Base-by-base conservation (phyloP, 2,888 invertebrate species). In the Cantharis nigra region DNA sequence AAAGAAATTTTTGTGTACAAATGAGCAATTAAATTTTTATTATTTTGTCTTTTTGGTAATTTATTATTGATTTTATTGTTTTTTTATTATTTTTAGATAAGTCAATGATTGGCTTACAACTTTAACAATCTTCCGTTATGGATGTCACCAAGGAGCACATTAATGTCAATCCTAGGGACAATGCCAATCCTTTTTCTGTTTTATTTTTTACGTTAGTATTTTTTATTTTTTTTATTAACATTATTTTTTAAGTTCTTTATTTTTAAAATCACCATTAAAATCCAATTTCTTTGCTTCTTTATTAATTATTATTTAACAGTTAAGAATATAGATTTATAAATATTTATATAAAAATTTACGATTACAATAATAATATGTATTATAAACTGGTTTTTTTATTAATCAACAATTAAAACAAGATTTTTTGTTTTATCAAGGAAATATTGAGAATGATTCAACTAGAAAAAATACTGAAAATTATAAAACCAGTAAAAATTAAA, bases 121-220 rank as follows among this genome's bases (percentile, higher is more conserved):
- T 62, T 14, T 72, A 78, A 75, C 64, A 63, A 20, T 70, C 64
- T 72, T 78, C 20, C 72, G 80, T 76, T 63, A 91, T 91, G 91
- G 90, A 91, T 83, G 86, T 87, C 67, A 89, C 89, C 76, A 89
- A 88, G 80, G 90, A 90, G 78, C 85, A 87, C 80, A 81, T 87
- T 79, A 90, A 90, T 82, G 90, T 90, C 13, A 91, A 90, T 85
- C 91, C 91, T 0, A 87, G 89, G 79, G 87, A 89, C 63, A 86
- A 85, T 18, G 90, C 91, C 4, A 91, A 90, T 85, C 85, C 87
- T 5, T 79, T 91, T 7, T 90, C 90, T 63, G 85, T 88, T 77
- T 80, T 91, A 33, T 83, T 90, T 78, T 91, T 91, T 82, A 90
- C 90, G 91, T 91, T 85, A 90, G 91, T 90, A 69, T 72, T 75